Conservation (phyloP, 2,113 vertebrate species). For the Lanius collurio region DNA sequence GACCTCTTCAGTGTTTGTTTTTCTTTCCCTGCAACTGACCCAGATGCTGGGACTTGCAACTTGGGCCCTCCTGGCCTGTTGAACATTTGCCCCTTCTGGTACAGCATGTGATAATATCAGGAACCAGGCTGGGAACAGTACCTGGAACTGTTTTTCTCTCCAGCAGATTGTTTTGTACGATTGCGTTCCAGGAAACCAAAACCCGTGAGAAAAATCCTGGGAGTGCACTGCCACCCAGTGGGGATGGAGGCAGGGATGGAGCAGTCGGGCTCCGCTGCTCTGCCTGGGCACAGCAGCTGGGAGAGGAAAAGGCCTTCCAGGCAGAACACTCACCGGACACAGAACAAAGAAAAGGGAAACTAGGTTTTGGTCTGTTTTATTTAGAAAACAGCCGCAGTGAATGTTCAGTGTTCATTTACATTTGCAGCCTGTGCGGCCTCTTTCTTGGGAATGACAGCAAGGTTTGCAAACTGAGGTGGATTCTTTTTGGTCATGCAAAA, state of each 20-base stretch:
- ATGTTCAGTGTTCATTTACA: background rate
- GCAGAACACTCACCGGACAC: background rate
- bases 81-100: background rate
- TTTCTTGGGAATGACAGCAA: background rate
- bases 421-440: background rate
- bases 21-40: background rate
- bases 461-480: background rate
- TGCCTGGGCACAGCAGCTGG: fast-evolving
- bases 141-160: slow-evolving; percentile 20
- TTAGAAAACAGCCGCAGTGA: background rate
- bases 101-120: background rate
- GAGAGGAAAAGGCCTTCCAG: background rate
- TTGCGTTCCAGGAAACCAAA: slow-evolving; percentile 17
- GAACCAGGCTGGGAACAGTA: background rate
- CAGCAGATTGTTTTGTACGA: background rate
- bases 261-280: fast-evolving
- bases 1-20: slow-evolving; percentile 25
- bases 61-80: background rate
- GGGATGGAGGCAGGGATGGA: background rate
- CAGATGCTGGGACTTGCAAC: background rate
- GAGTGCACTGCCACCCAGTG: slow-evolving; percentile 44
- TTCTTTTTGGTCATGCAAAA: background rate
- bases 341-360: background rate
- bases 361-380: slow-evolving; percentile 3
- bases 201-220: background rate